Evolutionary conservation across 2,113 vertebrate genomes (phyloP).

Genomic region (Solea solea): DNA sequence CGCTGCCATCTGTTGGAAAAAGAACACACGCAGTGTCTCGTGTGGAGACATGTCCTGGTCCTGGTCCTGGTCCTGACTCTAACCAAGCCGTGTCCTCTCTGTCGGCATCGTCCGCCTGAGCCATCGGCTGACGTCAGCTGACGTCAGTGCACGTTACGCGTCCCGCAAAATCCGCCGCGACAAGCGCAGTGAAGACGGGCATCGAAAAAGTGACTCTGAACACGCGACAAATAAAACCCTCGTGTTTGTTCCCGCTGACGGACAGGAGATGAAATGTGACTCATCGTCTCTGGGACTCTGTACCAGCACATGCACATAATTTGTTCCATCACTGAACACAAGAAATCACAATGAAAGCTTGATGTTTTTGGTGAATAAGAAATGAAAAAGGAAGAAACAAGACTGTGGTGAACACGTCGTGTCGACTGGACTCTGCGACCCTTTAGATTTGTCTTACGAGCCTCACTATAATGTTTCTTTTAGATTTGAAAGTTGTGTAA

Average conservation of each 20-base stretch:
- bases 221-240: not conserved
- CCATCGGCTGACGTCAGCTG: slow-evolving; percentile 58
- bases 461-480: too few relatives aligned
- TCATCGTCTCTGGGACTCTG: not conserved
- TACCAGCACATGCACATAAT: not conserved
- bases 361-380: not conserved
- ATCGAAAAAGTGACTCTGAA: slow-evolving; percentile 24
- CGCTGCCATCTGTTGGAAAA: slow-evolving; percentile 77
- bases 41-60: slow-evolving; percentile 64
- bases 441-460: too few relatives aligned
- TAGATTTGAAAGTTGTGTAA: too few relatives aligned
- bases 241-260: slow-evolving; percentile 1
- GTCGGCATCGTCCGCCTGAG: slow-evolving; percentile 37
- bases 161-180: slow-evolving; percentile 13
- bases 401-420: not conserved
- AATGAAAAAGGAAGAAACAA: not conserved
- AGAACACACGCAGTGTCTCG: slow-evolving; percentile 58
- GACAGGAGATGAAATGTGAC: slow-evolving; percentile 47
- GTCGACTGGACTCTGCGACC: too few relatives aligned
- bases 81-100: slow-evolving; percentile 64
- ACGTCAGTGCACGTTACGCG: slow-evolving; percentile 34
- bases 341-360: not conserved
- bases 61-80: slow-evolving; percentile 29
- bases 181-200: slow-evolving; percentile 5
- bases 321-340: not conserved